Evolutionary conservation across 2,113 vertebrate species (phyloP), one percentile per base, ranked within the genome.

Genomic region (Megaceryle maxima): DNA sequence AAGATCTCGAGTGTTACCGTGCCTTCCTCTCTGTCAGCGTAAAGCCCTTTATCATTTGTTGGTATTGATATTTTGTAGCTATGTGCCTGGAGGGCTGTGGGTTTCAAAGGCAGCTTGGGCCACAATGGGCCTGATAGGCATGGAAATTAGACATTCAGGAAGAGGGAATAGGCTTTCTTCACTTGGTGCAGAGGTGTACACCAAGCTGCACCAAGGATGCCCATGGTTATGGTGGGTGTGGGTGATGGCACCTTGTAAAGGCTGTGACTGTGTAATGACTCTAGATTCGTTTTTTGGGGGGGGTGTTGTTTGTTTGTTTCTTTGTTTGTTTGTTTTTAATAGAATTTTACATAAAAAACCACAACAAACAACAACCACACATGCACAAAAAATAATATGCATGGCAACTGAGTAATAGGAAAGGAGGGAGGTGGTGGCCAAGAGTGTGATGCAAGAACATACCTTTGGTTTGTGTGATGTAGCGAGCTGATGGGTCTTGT

Each of bases 11-110:
- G 50, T 20, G 86, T 83, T 76, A 44, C 80, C 0, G 0, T 82
- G 55, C 69, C 19, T 75, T 56, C 85, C 75, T 73, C 28, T 73
- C 53, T 43, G 12, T 14, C 1, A 2, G 35, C 0, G 0, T 44
- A 3, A 22, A 94, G 25, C 56, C 68, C 50, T 31, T 64, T 57
- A 37, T 72, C 1, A 0, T 55, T 79, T 63, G 74, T 79, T 70
- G 37, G 21, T 72, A 29, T 1, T 75, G 69, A 41, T 84, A 6
- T 59, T 85, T 90, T 24, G 74, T 76, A 63, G 75, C 73, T 91
- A 8, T 10, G 4, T 5, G 37, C 50, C 64, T 78, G 51, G 24
- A 41, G 68, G 43, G 46, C 53, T 56, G 51, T 8, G 9, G 75
- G 25, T 73, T 90, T 89, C 55, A 17, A 37, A 37, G 68, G 46